Conservation (phyloP, 1,140 invertebrate species). For the Bombus turneri region DNA sequence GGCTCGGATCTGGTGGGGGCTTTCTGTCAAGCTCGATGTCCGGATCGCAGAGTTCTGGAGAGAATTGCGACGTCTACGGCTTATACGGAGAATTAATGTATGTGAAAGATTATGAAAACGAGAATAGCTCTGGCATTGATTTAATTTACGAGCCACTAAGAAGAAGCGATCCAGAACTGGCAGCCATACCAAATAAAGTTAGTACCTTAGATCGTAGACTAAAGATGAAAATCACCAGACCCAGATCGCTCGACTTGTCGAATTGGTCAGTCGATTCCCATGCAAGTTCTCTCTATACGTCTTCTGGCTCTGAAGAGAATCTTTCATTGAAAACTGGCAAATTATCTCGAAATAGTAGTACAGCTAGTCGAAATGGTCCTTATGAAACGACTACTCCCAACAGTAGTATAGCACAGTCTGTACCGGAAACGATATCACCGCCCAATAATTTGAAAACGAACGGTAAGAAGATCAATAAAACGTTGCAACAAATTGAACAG, state of each 20-base stretch:
- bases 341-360: constrained; percentile 88
- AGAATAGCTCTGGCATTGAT: constrained; percentile 87
- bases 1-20: constrained; percentile 83
- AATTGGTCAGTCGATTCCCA: constrained; percentile 94
- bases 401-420: constrained; percentile 59
- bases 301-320: constrained; percentile 91
- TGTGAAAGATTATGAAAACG: constrained; percentile 92
- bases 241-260: constrained; percentile 91
- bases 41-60: constrained; percentile 84
- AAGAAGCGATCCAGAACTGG: constrained; percentile 91
- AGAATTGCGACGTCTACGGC: constrained; percentile 93
- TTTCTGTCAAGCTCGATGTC: constrained; percentile 84
- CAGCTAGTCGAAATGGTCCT: constrained; percentile 85
- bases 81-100: constrained; percentile 95
- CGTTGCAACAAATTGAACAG: constrained; percentile 81
- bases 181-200: constrained; percentile 90
- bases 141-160: constrained; percentile 89
- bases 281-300: constrained; percentile 90
- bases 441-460: constrained; percentile 66
- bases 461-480: constrained; percentile 72
- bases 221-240: constrained; percentile 90
- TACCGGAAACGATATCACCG: constrained; percentile 43
- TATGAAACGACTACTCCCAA: constrained; percentile 74
- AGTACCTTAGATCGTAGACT: constrained; percentile 90
- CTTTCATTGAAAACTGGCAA: constrained; percentile 86